These are phyloP conservation scores for Fistularia tabacaria DNA, from an alignment of 2,797 vertebrate species.

Conservation along the genomic window DNA sequence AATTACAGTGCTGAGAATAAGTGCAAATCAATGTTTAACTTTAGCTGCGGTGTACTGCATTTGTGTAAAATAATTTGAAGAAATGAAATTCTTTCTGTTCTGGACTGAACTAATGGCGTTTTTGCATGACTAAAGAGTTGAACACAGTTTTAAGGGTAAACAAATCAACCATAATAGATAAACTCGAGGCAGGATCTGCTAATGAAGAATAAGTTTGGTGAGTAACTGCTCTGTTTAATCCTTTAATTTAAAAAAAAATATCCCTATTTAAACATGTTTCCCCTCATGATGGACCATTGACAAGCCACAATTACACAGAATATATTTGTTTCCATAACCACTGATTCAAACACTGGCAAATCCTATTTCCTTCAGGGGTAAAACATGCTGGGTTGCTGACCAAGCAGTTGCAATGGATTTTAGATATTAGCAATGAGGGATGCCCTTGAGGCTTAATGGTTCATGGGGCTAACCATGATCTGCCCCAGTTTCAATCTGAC, in stretches of 20 bases:
- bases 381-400: conserved; percentile 11
- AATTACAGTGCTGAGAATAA: conserved; percentile 6
- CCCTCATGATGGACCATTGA: conserved; percentile 14
- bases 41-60: neutral
- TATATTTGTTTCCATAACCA: conserved; percentile 41
- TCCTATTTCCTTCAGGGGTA: conserved; percentile 24
- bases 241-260: neutral
- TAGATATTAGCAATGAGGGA: neutral
- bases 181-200: neutral
- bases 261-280: conserved; percentile 15
- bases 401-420: conserved; percentile 8
- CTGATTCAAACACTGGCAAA: conserved; percentile 33
- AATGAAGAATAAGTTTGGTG: neutral
- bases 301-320: conserved; percentile 34
- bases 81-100: conserved; percentile 19
- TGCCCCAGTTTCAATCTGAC: too few relatives aligned
- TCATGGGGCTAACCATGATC: neutral
- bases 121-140: neutral
- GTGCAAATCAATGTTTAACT: conserved; percentile 2
- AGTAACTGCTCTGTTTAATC: conserved; percentile 6
- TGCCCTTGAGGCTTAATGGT: neutral
- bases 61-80: conserved; percentile 17
- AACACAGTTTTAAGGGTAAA: conserved; percentile 1
- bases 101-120: conserved; percentile 2
- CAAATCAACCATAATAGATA: neutral